Percentiles rank a stretch among this genome's conserved stretches.
These are phyloP conservation scores for Anhinga rufa DNA, from an alignment of 2,113 vertebrate genomes.

Conservation along the genomic window DNA sequence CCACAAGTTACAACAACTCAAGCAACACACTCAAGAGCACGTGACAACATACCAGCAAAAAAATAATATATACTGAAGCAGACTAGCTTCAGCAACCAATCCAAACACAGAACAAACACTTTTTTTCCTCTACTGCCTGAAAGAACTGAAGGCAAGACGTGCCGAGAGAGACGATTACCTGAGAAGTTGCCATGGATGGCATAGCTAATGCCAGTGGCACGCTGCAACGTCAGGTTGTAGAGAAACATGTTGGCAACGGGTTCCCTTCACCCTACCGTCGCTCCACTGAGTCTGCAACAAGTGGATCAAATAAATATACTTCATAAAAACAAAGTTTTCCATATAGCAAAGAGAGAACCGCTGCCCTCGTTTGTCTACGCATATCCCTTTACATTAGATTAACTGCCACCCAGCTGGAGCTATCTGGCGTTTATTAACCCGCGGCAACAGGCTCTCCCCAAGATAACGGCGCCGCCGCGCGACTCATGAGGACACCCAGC, in stretches of 20 bases:
- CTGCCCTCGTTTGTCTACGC: rapidly evolving
- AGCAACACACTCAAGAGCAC: not conserved
- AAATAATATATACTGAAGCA: rapidly evolving
- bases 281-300: not conserved
- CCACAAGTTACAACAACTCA: not conserved
- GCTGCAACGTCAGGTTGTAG: conserved; percentile 94
- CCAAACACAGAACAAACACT: rapidly evolving
- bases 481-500: rapidly evolving
- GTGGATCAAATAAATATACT: not conserved
- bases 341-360: rapidly evolving
- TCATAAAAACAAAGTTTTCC: not conserved
- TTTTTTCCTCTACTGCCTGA: too few species aligned
- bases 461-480: rapidly evolving
- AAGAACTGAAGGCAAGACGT: rapidly evolving
- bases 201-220: conserved; percentile 93
- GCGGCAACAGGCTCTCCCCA: not conserved
- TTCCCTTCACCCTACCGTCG: not conserved
- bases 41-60: rapidly evolving
- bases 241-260: conserved; percentile 83
- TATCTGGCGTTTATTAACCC: rapidly evolving
- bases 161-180: conserved; percentile 62
- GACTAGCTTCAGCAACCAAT: not conserved
- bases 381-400: rapidly evolving
- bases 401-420: rapidly evolving
- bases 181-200: conserved; percentile 99